Conservation (phyloP, 2,797 vertebrate genomes). For the Hypotaenidia philippensis region DNA sequence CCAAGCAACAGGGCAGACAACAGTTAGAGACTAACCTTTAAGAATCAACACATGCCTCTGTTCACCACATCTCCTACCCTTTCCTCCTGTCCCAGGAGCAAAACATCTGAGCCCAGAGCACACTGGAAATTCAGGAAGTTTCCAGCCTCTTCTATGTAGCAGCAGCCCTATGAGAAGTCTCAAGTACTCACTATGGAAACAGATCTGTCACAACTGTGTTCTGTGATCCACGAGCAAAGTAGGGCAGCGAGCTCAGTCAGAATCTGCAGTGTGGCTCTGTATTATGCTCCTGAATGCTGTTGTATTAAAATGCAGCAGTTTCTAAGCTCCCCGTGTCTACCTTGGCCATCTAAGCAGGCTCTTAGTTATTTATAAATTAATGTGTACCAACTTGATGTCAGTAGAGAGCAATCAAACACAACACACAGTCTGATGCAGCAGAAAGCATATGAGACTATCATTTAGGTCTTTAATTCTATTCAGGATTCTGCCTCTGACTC, state of each 20-base stretch:
- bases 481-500: background rate
- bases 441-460: background rate
- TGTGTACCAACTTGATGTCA: background rate
- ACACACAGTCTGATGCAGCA: background rate
- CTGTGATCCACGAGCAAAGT: background rate
- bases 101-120: background rate
- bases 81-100: background rate
- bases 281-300: background rate
- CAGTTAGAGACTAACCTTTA: background rate
- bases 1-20: background rate
- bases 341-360: background rate
- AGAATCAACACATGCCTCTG: background rate
- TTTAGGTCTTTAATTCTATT: background rate
- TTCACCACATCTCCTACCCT: background rate
- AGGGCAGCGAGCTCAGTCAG: background rate
- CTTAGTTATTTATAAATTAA: background rate
- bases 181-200: conserved; percentile 32
- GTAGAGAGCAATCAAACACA: background rate
- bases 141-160: background rate
- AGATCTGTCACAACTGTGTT: background rate
- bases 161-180: background rate
- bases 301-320: background rate
- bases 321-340: background rate
- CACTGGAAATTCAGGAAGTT: background rate
- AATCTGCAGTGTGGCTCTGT: background rate